Conservation (phyloP, 1,140 invertebrate species). For the Drosophila teissieri region DNA sequence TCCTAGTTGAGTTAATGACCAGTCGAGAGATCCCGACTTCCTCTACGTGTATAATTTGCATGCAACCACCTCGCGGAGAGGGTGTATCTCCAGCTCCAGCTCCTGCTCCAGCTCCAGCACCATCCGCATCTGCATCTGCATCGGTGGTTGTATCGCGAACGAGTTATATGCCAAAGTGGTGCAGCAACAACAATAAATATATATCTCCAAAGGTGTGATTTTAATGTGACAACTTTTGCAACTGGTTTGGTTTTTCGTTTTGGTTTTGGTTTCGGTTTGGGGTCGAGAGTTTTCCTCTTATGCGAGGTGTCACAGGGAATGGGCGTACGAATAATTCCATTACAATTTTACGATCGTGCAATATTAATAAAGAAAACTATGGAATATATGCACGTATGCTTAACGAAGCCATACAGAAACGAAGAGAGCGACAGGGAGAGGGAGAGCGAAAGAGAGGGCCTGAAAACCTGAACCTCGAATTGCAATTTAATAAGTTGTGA, state of each 20-base stretch:
- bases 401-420: conserved; percentile 58
- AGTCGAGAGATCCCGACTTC: conserved; percentile 55
- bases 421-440: conserved; percentile 6
- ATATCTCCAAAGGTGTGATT: conserved; percentile 79
- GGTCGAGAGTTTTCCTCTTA: not conserved
- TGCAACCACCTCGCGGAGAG: conserved; percentile 62
- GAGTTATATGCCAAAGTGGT: conserved; percentile 70
- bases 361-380: conserved; percentile 33
- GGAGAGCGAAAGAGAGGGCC: conserved; percentile 7
- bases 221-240: conserved; percentile 82
- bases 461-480: conserved; percentile 66
- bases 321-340: conserved; percentile 54
- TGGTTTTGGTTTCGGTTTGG: not conserved
- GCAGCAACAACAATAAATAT: conserved; percentile 77
- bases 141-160: conserved; percentile 50
- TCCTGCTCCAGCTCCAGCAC: conserved; percentile 23
- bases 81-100: conserved; percentile 52
- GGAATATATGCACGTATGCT: conserved; percentile 14
- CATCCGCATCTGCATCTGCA: conserved; percentile 20
- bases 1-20: conserved; percentile 64
- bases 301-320: conserved; percentile 40
- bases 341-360: conserved; percentile 44
- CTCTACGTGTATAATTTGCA: conserved; percentile 71
- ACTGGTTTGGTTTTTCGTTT: conserved; percentile 58
- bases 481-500: conserved; percentile 76